These are phyloP conservation scores for Macrophya annulata DNA, from an alignment of 2,888 invertebrate species.

Conservation along the genomic window DNA sequence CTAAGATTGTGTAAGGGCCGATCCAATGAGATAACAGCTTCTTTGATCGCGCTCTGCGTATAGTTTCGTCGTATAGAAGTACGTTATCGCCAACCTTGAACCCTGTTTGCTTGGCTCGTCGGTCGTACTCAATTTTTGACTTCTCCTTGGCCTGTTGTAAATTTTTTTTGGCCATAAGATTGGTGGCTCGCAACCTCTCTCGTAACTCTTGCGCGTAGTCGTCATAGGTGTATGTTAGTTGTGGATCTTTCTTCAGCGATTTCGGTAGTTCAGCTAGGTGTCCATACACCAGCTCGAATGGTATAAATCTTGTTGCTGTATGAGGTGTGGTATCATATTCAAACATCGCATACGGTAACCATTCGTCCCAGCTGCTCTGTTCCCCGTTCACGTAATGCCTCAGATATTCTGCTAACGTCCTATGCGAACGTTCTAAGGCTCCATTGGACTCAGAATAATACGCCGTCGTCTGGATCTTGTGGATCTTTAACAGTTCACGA, in stretches of 20 bases:
- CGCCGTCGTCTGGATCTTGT: constrained; percentile 68
- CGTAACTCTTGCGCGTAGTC: constrained; percentile 57
- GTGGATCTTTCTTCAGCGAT: constrained; percentile 63
- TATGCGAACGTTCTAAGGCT: constrained; percentile 56
- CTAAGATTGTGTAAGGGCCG: no score
- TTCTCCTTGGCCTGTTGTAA: background rate
- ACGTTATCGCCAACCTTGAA: no score
- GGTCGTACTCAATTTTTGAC: background rate
- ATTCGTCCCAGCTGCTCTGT: constrained; percentile 61
- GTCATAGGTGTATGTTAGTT: constrained; percentile 68
- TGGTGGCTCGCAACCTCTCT: background rate
- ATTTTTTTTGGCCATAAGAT: background rate
- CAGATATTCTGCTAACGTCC: constrained; percentile 69
- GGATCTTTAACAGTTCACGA: constrained; percentile 68
- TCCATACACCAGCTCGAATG: constrained; percentile 2
- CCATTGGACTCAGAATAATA: constrained; percentile 71
- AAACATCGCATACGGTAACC: constrained; percentile 57
- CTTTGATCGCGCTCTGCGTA: no score
- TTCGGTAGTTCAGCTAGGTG: background rate
- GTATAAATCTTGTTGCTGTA: constrained; percentile 12
- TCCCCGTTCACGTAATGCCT: constrained; percentile 67
- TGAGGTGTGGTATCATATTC: constrained; percentile 54
- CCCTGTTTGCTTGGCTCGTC: background rate
- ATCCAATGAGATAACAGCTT: no score
- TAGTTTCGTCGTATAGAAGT: no score